These are phyloP conservation scores for Sinhomidia bicolor DNA, from an alignment of 2,888 invertebrate species.

Conservation along the genomic window DNA sequence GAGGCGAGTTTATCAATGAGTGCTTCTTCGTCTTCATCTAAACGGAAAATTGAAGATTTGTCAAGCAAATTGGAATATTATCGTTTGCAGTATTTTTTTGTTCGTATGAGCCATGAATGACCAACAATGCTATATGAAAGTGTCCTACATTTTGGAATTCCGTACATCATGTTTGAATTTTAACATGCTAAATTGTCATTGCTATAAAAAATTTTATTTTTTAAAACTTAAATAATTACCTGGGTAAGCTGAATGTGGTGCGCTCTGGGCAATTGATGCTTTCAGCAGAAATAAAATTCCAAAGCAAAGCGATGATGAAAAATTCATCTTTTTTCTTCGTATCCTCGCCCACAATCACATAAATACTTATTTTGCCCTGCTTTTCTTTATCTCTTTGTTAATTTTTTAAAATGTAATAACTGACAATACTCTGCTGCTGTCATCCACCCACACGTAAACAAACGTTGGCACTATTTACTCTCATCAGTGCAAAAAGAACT, in stretches of 20 bases:
- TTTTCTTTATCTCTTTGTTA: too few species aligned
- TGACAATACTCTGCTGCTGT: too few species aligned
- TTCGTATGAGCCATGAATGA: too few species aligned
- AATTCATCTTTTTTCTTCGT: conserved; percentile 30
- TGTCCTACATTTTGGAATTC: too few species aligned
- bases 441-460: too few species aligned
- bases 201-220: too few species aligned
- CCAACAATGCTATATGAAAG: too few species aligned
- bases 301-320: conserved; percentile 67
- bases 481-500: too few species aligned
- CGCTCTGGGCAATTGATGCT: conserved; percentile 75
- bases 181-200: too few species aligned
- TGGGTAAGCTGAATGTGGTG: conserved; percentile 70
- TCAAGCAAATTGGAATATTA: neutral
- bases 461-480: too few species aligned
- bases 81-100: neutral
- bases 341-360: neutral
- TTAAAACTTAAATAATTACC: conserved; percentile 43
- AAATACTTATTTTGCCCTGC: neutral
- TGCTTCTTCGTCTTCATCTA: conserved; percentile 78
- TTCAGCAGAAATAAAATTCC: conserved; percentile 76
- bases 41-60: conserved; percentile 1
- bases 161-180: neutral
- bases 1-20: conserved; percentile 77
- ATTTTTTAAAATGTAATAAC: too few species aligned